Evolutionary conservation across 2,113 vertebrate genomes (phyloP), one percentile per base, ranked within the genome.

Genomic region (Pterocles gutturalis): DNA sequence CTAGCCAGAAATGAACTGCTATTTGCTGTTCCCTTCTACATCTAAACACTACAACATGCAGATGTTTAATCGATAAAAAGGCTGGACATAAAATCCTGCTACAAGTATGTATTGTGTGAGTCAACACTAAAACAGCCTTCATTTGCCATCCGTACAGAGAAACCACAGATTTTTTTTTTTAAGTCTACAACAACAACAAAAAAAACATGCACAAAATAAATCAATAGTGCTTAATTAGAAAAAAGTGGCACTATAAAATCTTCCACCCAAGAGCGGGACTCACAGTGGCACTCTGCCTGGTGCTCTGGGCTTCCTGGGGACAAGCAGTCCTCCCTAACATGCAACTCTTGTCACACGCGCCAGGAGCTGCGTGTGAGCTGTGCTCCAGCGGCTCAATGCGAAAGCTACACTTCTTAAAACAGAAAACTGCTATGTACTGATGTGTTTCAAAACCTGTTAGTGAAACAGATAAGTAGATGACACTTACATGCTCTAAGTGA

Each of bases 401-500:
- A 46, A 49, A 41, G 36, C 49, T 53, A n/a, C 48, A 14, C 51
- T 65, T 33, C 81, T 76, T 18, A 22, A 48, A 20, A 9, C 73
- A 69, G 24, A 64, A 65, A 43, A 41, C 38, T 11, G 4, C 72
- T 8, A 22, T 3, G 2, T 5, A 36, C 26, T 5, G 1, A 20
- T 4, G 21, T 1, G 0, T 13, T 33, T 28, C 64, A n/a, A 41
- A 64, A 13, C 24, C 33, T 11, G 3, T 4, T 4, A 45, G 54
- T 2, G 45, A 36, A 49, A 70, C 19, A 5, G 46, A 3, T 1
- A 60, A 43, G 75, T 8, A 14, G 65, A 9, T 5, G 12, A 11
- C 49, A 16, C 34, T 25, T 2, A 33, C 24, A 41, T 0, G 0
- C 43, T 36, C 25, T 6, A 10, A 51, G 29, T 2, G 19, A 25